phyloP scores from a whole-genome alignment of 1,140 invertebrate genomes.

The Camponotus vicinus region DNA sequence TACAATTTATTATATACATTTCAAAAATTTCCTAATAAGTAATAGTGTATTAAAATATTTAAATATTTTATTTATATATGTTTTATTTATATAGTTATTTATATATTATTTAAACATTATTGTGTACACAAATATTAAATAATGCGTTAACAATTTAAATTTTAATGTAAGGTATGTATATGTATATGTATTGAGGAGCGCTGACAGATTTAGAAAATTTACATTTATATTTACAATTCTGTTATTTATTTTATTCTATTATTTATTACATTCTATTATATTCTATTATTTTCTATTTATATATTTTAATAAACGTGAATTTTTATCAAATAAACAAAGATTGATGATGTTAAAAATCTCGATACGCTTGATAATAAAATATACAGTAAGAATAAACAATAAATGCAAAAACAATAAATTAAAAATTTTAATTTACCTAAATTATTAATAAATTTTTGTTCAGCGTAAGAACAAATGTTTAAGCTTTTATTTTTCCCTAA shows the following conservation, averaged over 20 bases:
- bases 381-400: background rate
- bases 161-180: background rate
- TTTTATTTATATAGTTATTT: background rate
- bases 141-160: background rate
- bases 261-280: background rate
- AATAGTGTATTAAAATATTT: background rate
- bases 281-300: too few relatives aligned
- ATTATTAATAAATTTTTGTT: slow-evolving; percentile 28
- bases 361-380: too few relatives aligned
- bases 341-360: background rate
- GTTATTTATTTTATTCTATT: background rate
- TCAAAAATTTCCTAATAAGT: background rate
- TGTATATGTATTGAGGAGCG: too few relatives aligned
- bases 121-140: background rate
- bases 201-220: background rate
- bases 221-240: background rate
- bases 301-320: too few relatives aligned
- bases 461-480: background rate
- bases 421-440: background rate
- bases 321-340: background rate
- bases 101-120: background rate
- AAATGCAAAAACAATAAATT: background rate
- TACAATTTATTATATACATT: too few relatives aligned
- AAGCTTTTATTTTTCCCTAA: background rate
- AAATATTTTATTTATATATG: background rate